Evolutionary conservation across 2,113 vertebrate genomes (phyloP), one percentile per base, ranked within the genome.

Genomic region (Nerophis ophidion): DNA sequence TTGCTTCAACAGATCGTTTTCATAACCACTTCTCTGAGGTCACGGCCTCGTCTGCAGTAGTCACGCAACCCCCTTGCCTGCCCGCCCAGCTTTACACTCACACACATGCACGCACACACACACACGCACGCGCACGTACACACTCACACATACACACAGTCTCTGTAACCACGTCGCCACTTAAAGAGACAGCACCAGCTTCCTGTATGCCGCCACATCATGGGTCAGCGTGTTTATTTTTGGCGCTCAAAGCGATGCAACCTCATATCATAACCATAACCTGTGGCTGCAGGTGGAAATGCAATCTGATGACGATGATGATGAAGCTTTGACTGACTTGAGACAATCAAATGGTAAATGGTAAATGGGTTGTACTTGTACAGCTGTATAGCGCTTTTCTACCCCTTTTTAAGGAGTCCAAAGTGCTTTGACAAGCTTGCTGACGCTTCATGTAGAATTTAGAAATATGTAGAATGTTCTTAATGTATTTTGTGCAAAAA

Each of bases 21-120:
- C 91, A 93, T 92, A 93, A 91, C 91, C 91, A 89, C 91, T 92
- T 90, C 90, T 92, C 92, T 91, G 90, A 91, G 91, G 92, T 91
- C 91, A 91, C 88, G 89, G 86, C 84, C 84, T 89, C 80, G 91
- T 87, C 91, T 92, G 91, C 89, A 89, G 82, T 88, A 92, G 93
- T 94, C 93, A 95, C 92, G 93, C 93, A 94, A 94, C 80, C 91
- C 54, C 88, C 76, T 87, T 60, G 81, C 84, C 85, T 87, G 83
- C 81, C 88, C 88, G 79, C 79, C 86, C 88, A 81, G 81, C 82
- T 83, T 81, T 81, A 81, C 61, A 66, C 55, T 48, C 40, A 33
- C 61, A 36, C 73, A 68, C 70, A 76, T 40, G 55, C 51, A 38
- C 48, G 54, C 46, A 10, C 51, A 38, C 53, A 50, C 46, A 10